Evolutionary conservation across 2,888 invertebrate genomes (phyloP), one percentile per base, ranked within the genome.

Genomic region (Stenichneumon culpator): DNA sequence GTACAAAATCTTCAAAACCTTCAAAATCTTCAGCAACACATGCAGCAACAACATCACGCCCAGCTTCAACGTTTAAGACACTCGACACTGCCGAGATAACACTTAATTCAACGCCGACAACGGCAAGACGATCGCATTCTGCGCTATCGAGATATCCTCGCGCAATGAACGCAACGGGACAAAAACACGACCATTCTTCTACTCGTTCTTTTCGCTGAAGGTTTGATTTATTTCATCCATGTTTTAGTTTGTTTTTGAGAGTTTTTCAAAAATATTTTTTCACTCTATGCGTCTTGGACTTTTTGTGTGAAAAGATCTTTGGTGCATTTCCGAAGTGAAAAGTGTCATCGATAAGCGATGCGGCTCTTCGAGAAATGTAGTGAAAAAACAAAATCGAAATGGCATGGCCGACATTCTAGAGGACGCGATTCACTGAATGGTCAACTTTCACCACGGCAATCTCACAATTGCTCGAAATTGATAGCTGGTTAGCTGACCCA

Each of bases 61-160:
- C 90, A 92, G 88, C 89, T 92, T 84, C 92, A 91, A 83, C 91
- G 91, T 85, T 86, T 91, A 87, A 90, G 89, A 89, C 90, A 92
- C 87, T 88, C 91, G 74, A 92, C 92, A 74, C 86, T 93, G 79
- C 92, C 92, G 87, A 93, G 93, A 93, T 93, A 93, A 91, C 91
- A 91, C 70, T 89, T 85, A 86, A 73, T 86, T 70, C 75, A 77
- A 63, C 78, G 81, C 60, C 78, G 78, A 73, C 83, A 65, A 32
- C 79, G 73, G 70, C 73, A 86, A 87, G 67, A 74, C 78, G 54
- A 75, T 25, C 69, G 83, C 83, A 78, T 68, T 44, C 25, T 50
- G 39, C n/a, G 39, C 68, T 22, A 68, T 47, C 84, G 77, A 73
- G 73, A 57, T 54, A 52, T 79, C 87, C 60, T 84, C 84, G 86